Evolutionary conservation across 2,797 vertebrate genomes (phyloP).

Genomic region (Chaunax sp.): DNA sequence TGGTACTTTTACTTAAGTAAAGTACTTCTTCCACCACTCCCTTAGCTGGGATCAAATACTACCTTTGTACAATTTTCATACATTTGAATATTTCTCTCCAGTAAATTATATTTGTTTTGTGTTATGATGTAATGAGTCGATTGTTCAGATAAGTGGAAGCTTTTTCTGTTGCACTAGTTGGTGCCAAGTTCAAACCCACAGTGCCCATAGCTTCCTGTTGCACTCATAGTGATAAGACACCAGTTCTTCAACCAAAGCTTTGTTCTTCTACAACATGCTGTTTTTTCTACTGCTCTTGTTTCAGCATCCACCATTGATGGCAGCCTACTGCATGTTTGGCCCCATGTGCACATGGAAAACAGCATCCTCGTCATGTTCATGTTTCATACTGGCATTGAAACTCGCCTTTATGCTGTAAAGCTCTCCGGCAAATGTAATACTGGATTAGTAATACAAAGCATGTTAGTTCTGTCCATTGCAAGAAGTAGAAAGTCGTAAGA

Average conservation of each 20-base stretch:
- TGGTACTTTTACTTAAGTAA: neutral
- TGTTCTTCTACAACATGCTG: neutral
- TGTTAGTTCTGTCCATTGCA: constrained; percentile 20
- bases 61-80: neutral
- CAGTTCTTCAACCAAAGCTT: constrained; percentile 24
- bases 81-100: neutral
- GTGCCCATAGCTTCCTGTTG: too few species aligned
- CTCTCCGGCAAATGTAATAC: neutral
- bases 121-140: too few species aligned
- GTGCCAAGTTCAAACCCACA: too few species aligned
- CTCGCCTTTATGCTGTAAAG: too few species aligned
- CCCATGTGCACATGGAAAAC: too few species aligned
- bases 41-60: neutral
- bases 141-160: too few species aligned
- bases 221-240: neutral
- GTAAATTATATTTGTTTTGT: neutral
- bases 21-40: neutral
- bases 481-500: constrained; percentile 5
- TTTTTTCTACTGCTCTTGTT: too few species aligned
- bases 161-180: too few species aligned
- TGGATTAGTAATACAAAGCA: neutral
- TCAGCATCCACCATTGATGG: too few species aligned
- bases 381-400: too few species aligned
- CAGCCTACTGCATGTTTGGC: too few species aligned
- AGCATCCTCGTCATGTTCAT: too few species aligned